Evolutionary conservation across 2,888 invertebrate genomes (phyloP).

Genomic region (Eulithis testata): DNA sequence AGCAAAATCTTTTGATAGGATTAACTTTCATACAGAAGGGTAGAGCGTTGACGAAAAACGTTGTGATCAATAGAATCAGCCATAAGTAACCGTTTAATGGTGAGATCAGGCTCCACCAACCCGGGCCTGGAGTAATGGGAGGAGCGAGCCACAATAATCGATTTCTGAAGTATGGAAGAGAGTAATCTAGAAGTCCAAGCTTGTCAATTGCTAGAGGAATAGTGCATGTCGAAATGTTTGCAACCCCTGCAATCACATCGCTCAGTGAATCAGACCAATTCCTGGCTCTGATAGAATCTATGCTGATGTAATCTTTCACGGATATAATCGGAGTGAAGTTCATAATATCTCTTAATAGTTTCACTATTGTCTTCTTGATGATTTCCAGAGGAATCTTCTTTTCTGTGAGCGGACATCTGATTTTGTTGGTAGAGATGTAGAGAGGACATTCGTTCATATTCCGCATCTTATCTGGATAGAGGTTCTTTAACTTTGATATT

Average conservation of each 20-base stretch:
- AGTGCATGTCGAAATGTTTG: conserved; percentile 68
- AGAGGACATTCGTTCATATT: conserved; percentile 69
- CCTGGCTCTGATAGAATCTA: conserved; percentile 63
- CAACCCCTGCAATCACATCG: conserved; percentile 61
- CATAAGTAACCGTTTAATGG: conserved; percentile 69
- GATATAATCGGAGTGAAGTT: conserved; percentile 67
- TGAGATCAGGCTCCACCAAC: conserved; percentile 65
- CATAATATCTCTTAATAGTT: conserved; percentile 60
- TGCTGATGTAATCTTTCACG: conserved; percentile 62
- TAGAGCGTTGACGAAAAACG: conserved; percentile 58
- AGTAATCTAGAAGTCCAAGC: conserved; percentile 61
- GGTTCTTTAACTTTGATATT: conserved; percentile 35
- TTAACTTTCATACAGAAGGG: conserved; percentile 58
- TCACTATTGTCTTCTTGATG: conserved; percentile 59
- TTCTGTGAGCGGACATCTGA: conserved; percentile 59
- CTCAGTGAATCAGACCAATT: conserved; percentile 70
- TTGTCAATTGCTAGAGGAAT: conserved; percentile 64
- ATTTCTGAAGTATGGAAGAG: conserved; percentile 65
- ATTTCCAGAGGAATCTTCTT: conserved; percentile 63
- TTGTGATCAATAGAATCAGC: conserved; percentile 59
- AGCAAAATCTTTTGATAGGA: conserved; percentile 54
- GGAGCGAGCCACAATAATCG: conserved; percentile 69
- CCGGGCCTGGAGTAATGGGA: conserved; percentile 57
- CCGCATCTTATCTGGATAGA: conserved; percentile 65
- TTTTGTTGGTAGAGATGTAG: conserved; percentile 68